Evolutionary conservation across 1,140 invertebrate species (phyloP).

Genomic region (Orius laevigatus): DNA sequence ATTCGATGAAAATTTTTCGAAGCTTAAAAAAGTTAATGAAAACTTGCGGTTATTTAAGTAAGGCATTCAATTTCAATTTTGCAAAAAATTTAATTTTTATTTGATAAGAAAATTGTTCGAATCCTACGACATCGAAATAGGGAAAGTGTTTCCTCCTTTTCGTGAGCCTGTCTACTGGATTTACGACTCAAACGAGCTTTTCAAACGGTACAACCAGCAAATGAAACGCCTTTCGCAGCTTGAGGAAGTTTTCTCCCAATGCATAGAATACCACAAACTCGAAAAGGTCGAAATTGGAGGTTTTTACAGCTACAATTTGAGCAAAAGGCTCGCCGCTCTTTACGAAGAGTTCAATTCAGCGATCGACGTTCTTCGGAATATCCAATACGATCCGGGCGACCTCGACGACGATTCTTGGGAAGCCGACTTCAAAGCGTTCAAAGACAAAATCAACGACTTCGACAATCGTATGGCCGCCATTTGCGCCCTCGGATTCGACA

Average conservation of each 20-base stretch:
- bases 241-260: conserved; percentile 35
- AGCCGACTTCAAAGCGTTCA: conserved; percentile 42
- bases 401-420: conserved; percentile 47
- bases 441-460: conserved; percentile 39
- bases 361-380: conserved; percentile 50
- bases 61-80: too few species aligned
- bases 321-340: conserved; percentile 32
- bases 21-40: conserved; percentile 31
- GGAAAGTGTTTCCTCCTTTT: conserved; percentile 7
- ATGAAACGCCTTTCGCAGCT: conserved; percentile 2
- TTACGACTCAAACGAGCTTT: conserved; percentile 53
- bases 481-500: conserved; percentile 56
- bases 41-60: conserved; percentile 35
- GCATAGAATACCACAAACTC: conserved; percentile 65
- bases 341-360: conserved; percentile 54
- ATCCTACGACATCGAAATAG: neutral
- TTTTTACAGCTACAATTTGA: conserved; percentile 49
- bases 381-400: conserved; percentile 48
- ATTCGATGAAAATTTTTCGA: conserved; percentile 39
- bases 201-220: conserved; percentile 28
- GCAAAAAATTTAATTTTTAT: neutral
- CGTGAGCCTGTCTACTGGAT: conserved; percentile 35
- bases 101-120: neutral
- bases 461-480: conserved; percentile 59
- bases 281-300: conserved; percentile 76